Conservation (phyloP, 2,797 vertebrate species). For the Yasuhikotakia modesta region DNA sequence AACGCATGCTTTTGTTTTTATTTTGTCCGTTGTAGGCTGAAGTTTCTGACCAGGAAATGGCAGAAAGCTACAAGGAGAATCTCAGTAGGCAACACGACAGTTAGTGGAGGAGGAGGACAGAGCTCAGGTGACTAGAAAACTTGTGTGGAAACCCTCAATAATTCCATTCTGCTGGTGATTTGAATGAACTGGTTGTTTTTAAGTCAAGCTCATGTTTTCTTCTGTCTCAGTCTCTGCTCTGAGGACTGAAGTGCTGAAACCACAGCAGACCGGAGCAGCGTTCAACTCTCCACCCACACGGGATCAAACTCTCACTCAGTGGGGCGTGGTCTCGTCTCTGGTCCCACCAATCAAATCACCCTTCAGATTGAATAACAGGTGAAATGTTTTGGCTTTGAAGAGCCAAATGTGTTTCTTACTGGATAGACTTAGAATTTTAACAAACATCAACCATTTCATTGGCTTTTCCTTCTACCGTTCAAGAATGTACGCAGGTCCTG, state of each 20-base stretch:
- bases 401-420: not conserved
- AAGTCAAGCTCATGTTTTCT: not conserved
- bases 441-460: not conserved
- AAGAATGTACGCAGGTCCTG: slow-evolving; percentile 63
- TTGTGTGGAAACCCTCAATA: not conserved
- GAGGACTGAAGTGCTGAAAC: slow-evolving; percentile 75
- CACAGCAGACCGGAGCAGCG: slow-evolving; percentile 68
- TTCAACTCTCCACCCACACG: slow-evolving; percentile 74
- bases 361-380: slow-evolving; percentile 75
- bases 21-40: slow-evolving; percentile 77
- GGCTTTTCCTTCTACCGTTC: not conserved
- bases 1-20: not conserved
- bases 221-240: slow-evolving; percentile 49
- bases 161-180: not conserved
- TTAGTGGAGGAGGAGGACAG: slow-evolving; percentile 65
- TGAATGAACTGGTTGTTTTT: not conserved
- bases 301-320: slow-evolving; percentile 63
- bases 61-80: slow-evolving; percentile 80
- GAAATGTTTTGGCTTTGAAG: slow-evolving; percentile 31
- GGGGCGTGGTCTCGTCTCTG: slow-evolving; percentile 55
- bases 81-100: slow-evolving; percentile 57
- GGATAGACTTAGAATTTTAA: too few relatives aligned
- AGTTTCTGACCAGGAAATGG: slow-evolving; percentile 94
- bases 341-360: slow-evolving; percentile 72
- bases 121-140: slow-evolving; percentile 61